Percentiles rank a stretch among this genome's conserved stretches.
Conservation (phyloP, 2,888 invertebrate genomes). For the Drosophila antonietae region DNA sequence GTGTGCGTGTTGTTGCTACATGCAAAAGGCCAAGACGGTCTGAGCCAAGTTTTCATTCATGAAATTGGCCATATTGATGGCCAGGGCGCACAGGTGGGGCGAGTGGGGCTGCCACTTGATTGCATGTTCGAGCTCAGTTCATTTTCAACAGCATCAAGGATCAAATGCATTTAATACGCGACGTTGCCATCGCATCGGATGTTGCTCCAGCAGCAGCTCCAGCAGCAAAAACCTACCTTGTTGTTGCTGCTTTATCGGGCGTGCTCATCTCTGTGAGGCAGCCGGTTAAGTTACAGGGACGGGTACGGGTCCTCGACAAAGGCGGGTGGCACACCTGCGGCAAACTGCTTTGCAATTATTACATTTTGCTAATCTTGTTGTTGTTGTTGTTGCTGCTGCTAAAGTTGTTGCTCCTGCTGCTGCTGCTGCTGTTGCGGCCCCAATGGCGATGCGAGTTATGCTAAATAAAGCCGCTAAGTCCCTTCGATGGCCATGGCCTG, state of each 20-base stretch:
- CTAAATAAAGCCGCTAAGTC: conserved; percentile 55
- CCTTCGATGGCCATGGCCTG: conserved; percentile 51
- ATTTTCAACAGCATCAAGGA: conserved; percentile 81
- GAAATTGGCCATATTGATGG: conserved; percentile 76
- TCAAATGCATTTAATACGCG: conserved; percentile 81
- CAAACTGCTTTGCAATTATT: conserved; percentile 80
- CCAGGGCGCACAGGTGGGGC: conserved; percentile 22
- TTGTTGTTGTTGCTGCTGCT: conserved; percentile 36
- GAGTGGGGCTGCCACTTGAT: conserved; percentile 62
- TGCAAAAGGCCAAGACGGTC: conserved; percentile 63
- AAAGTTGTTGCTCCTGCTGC: conserved; percentile 25
- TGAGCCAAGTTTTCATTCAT: conserved; percentile 79
- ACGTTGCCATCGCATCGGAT: conserved; percentile 63
- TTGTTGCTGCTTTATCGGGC: conserved; percentile 68
- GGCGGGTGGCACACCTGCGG: conserved; percentile 78
- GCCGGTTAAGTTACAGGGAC: conserved; percentile 55
- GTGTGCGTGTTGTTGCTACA: conserved; percentile 68
- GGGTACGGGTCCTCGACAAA: conserved; percentile 49
- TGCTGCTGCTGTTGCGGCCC: conserved; percentile 43
- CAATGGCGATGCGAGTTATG: conserved; percentile 62
- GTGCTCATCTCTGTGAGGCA: conserved; percentile 74
- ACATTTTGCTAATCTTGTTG: conserved; percentile 61
- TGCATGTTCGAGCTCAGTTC: conserved; percentile 81
- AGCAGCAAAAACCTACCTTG: conserved; percentile 44
- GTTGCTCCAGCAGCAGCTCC: conserved; percentile 36